A percentile compares a stretch with the other conserved stretches of the same genome.
Conservation (phyloP, 1,140 invertebrate species). For the Thaumetopoea pityocampa region DNA sequence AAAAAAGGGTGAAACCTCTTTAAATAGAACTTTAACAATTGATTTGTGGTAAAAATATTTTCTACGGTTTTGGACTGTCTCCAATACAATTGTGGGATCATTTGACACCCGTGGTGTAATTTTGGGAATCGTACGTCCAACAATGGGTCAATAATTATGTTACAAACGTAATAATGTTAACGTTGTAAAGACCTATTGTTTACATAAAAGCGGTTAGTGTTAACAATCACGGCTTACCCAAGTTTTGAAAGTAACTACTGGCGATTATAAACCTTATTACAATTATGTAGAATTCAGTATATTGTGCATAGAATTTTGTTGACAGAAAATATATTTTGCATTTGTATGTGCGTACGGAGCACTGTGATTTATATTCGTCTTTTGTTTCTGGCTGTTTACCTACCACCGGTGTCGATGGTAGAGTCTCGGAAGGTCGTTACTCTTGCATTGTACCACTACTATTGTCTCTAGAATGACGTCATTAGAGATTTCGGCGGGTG, state of each 20-base stretch:
- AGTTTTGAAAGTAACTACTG: too few species aligned
- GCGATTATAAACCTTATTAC: too few species aligned
- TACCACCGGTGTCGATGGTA: conserved; percentile 59
- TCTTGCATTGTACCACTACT: conserved; percentile 64
- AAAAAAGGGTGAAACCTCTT: conserved; percentile 26
- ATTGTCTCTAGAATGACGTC: conserved; percentile 67
- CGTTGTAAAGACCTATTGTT: conserved; percentile 60
- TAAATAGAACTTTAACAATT: conserved; percentile 35
- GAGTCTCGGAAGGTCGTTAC: conserved; percentile 63
- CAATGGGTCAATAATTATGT: conserved; percentile 68
- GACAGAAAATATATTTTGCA: conserved; percentile 45
- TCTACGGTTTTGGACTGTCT: conserved; percentile 41
- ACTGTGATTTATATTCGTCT: conserved; percentile 67
- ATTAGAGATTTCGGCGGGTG: conserved; percentile 71
- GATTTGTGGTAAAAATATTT: conserved; percentile 70
- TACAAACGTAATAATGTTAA: conserved; percentile 55
- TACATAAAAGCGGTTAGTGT: conserved; percentile 49
- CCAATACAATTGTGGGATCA: conserved; percentile 33
- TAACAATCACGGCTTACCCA: conserved; percentile 7
- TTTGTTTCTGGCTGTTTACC: conserved; percentile 72
- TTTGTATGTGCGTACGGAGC: conserved; percentile 42
- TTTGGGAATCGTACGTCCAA: conserved; percentile 46
- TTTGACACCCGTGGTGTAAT: conserved; percentile 53
- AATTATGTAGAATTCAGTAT: too few species aligned
- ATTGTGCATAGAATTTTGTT: too few species aligned